These are phyloP conservation scores for Desoria tigrina DNA, from an alignment of 2,888 invertebrate genomes.

Conservation along the genomic window DNA sequence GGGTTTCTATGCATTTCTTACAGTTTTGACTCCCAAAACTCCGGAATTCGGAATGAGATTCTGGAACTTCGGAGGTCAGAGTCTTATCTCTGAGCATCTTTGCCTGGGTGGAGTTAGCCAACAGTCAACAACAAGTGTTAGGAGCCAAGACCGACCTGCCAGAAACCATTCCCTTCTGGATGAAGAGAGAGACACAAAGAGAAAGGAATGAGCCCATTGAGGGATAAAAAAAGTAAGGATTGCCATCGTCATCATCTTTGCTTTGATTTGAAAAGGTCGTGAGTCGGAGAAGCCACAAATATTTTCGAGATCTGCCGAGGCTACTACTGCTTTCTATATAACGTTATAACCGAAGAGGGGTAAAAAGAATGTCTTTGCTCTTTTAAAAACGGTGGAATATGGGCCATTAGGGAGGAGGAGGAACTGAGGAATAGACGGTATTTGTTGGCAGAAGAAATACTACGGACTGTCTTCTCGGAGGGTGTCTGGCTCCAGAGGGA, in stretches of 20 bases:
- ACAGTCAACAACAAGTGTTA: slow-evolving; percentile 14
- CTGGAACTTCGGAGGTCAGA: too few species aligned
- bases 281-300: slow-evolving; percentile 12
- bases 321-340: background rate
- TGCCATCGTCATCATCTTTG: too few species aligned
- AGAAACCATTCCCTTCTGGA: background rate
- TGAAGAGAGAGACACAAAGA: background rate
- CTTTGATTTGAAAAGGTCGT: background rate
- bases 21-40: too few species aligned
- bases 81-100: too few species aligned
- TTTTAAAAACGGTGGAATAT: slow-evolving; percentile 9
- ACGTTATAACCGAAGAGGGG: background rate
- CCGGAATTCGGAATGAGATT: too few species aligned
- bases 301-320: slow-evolving; percentile 5
- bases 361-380: slow-evolving; percentile 12
- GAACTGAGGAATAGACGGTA: background rate
- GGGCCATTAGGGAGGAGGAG: slow-evolving; percentile 18
- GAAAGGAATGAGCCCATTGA: background rate
- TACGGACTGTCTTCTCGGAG: slow-evolving; percentile 5
- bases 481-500: slow-evolving; percentile 22
- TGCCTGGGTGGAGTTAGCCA: background rate
- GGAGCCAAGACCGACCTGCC: slow-evolving; percentile 5
- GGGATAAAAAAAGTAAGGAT: slow-evolving; percentile 1
- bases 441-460: slow-evolving; percentile 2
- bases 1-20: too few species aligned